Evolutionary conservation across 2,113 vertebrate genomes (phyloP).

Genomic region (Narcine bancroftii): DNA sequence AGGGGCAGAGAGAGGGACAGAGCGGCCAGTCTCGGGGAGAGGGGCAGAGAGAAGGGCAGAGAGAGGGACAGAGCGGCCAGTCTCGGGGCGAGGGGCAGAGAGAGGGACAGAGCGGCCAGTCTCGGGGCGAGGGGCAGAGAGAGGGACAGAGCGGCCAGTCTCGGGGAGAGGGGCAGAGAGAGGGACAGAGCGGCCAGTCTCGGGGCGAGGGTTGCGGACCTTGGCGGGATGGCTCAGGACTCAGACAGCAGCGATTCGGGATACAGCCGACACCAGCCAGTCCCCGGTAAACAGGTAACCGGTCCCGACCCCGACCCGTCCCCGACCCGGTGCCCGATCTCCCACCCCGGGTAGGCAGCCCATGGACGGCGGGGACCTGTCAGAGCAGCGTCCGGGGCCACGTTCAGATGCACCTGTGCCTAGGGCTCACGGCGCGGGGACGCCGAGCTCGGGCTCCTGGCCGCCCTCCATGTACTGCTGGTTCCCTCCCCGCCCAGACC

Average conservation of each 20-base stretch:
- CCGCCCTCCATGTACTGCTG: no score
- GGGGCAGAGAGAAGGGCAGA: neutral
- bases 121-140: neutral
- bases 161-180: neutral
- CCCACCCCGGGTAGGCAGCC: no score
- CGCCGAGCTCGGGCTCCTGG: no score
- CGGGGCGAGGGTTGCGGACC: neutral
- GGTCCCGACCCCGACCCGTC: neutral
- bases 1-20: neutral
- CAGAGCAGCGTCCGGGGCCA: no score
- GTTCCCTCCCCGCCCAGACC: no score
- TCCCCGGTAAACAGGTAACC: constrained; percentile 4
- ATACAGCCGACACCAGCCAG: neutral
- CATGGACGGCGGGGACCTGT: no score
- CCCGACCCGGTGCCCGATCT: no score
- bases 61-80: no score
- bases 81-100: neutral
- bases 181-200: no score
- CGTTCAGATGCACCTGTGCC: no score
- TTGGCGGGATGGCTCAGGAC: neutral
- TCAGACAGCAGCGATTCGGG: constrained; percentile 3
- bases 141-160: neutral
- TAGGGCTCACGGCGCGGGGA: no score
- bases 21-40: neutral
- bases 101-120: neutral